Base-by-base conservation (phyloP, 1,140 invertebrate genomes). In the Camponotus vicinus region DNA sequence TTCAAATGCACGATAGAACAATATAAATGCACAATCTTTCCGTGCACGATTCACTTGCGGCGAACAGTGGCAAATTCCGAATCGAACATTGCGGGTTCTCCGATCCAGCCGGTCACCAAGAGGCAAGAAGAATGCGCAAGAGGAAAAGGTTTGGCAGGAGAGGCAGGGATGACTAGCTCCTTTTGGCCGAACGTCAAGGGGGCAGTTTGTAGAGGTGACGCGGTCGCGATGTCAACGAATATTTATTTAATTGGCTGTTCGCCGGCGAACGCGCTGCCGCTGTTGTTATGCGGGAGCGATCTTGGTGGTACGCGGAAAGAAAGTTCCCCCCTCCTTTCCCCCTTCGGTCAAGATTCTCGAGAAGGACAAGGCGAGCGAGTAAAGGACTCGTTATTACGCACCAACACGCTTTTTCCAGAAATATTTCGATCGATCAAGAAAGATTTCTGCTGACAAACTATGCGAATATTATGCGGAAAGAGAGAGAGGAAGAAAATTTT, bases 241-340 rank as follows among this genome's bases (percentile, higher is more conserved):
- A 94, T 94, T 95, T 94, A 95, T 95, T 94, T 95, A 95, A 94
- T 94, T 95, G 94, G 94, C 93, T 93, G 90, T 87, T 85, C 91
- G 89, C 89, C 78, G 89, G 70, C 90, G 90, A 94, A 92, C 90
- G 90, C 86, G 90, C 86, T 88, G 91, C 89, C 92, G 92, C 91
- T 93, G 91, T 27, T 93, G 92, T 93, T 94, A 92, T 93, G 93
- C 91, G 93, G 91, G 93, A 93, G 93, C 93, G 93, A 94, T 91
- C 91, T 91, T 45, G 76, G 77, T 71, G 77, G 32, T 80, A 55
- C 76, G 21, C 66, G 86, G 66, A 85, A 52, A 71, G 84, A 88
- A 80, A 86, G 49, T 75, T 9, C 42, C 83, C 83, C 87, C 45
- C 1, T 13, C 45, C 45, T 8, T 9, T 45, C 9, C 9, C 42